These are phyloP conservation scores for Automeris io DNA, from an alignment of 2,888 invertebrate species.

Conservation along the genomic window DNA sequence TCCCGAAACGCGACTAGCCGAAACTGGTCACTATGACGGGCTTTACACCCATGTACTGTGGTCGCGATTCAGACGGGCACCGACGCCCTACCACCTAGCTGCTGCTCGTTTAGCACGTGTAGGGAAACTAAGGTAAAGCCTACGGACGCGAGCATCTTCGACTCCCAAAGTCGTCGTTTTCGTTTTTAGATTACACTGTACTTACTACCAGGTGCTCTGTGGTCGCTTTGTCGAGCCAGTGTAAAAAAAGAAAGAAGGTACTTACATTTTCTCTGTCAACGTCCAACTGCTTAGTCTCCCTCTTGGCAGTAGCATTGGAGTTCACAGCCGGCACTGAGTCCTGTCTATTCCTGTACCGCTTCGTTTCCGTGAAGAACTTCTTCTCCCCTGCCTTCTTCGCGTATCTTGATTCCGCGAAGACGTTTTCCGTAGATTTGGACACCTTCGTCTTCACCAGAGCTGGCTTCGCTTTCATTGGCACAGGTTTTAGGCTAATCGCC, in stretches of 20 bases:
- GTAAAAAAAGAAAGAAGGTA: slow-evolving; percentile 17
- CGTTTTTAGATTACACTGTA: too few species aligned
- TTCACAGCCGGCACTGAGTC: slow-evolving; percentile 16
- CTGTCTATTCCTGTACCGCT: slow-evolving; percentile 27
- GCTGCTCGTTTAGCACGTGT: too few species aligned
- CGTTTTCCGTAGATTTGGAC: slow-evolving; percentile 24
- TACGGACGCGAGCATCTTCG: too few species aligned
- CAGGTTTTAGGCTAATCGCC: slow-evolving; percentile 19
- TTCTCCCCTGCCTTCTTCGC: slow-evolving; percentile 33
- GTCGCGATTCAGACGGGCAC: too few species aligned
- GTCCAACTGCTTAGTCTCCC: slow-evolving; percentile 45
- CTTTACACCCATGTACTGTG: too few species aligned
- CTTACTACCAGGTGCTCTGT: too few species aligned
- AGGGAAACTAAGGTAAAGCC: too few species aligned
- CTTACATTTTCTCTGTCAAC: slow-evolving; percentile 66
- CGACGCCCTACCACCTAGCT: too few species aligned
- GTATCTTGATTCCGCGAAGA: slow-evolving; percentile 27
- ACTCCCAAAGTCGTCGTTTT: too few species aligned
- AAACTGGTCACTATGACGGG: too few species aligned
- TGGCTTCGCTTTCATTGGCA: slow-evolving; percentile 35
- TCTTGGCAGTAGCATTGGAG: slow-evolving; percentile 36
- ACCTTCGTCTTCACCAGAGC: slow-evolving; percentile 27
- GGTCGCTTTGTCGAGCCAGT: too few species aligned
- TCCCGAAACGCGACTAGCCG: too few species aligned
- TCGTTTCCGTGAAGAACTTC: slow-evolving; percentile 41